phyloP scores from a whole-genome alignment of 2,113 vertebrate genomes.

The Ailurus styani region DNA sequence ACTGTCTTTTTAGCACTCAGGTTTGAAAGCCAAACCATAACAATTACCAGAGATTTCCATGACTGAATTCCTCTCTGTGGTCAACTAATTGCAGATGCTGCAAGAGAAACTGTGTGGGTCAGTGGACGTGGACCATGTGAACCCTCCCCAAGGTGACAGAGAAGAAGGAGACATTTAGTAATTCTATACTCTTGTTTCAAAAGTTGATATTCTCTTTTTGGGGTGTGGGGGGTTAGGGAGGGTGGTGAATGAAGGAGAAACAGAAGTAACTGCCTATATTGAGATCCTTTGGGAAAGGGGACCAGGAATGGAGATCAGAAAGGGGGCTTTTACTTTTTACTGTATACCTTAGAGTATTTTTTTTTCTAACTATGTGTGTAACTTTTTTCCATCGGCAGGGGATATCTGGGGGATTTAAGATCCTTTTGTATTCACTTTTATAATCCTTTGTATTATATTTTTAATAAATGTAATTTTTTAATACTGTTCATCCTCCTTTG shows the following conservation, averaged over 20 bases:
- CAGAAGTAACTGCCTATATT: not conserved
- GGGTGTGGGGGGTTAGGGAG: not conserved
- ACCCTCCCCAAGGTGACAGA: not conserved
- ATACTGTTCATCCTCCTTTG: not conserved
- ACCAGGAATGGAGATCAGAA: not conserved
- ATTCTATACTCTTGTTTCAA: not conserved
- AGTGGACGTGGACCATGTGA: not conserved
- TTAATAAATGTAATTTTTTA: not conserved
- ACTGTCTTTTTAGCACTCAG: not conserved
- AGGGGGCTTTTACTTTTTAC: not conserved
- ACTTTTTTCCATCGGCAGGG: not conserved
- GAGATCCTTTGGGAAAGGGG: not conserved
- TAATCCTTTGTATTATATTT: not conserved
- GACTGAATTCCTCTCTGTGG: not conserved
- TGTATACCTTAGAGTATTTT: not conserved
- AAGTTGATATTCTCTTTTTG: not conserved
- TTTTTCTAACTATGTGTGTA: not conserved
- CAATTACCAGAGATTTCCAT: not conserved
- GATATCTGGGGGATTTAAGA: not conserved
- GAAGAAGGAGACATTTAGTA: not conserved
- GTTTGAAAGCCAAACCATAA: not conserved
- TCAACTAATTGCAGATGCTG: not conserved
- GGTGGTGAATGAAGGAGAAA: not conserved
- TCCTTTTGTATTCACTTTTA: not conserved
- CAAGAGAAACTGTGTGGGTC: not conserved